A percentile compares a stretch with the other conserved stretches of the same genome.
These are phyloP conservation scores for Gambusia holbrooki DNA, from an alignment of 2,113 vertebrate genomes.

Conservation along the genomic window DNA sequence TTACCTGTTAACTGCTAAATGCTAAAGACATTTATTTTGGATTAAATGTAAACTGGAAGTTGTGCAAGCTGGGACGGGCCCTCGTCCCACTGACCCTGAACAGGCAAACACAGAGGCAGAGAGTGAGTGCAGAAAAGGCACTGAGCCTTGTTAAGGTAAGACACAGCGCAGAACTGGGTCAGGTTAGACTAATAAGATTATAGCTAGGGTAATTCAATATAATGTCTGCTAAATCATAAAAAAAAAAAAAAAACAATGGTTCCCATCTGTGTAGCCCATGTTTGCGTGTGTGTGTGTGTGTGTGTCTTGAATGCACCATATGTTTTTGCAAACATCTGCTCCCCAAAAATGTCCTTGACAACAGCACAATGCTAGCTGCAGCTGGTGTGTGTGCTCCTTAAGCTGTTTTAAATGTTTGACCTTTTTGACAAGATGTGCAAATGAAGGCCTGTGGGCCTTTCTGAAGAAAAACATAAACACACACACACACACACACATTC, in stretches of 20 bases:
- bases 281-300: too few species aligned
- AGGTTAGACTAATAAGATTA: not conserved
- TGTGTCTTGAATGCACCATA: conserved; percentile 10
- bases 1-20: too few species aligned
- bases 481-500: too few species aligned
- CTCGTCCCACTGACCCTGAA: not conserved
- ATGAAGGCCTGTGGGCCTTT: too few species aligned
- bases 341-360: too few species aligned
- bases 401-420: too few species aligned
- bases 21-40: not conserved
- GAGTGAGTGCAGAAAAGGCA: not conserved
- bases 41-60: not conserved
- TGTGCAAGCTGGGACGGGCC: not conserved
- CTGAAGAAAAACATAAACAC: too few species aligned
- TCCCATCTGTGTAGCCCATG: not conserved
- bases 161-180: not conserved
- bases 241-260: not conserved
- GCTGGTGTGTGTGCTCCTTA: too few species aligned
- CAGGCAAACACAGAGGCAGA: not conserved
- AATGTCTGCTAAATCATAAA: not conserved
- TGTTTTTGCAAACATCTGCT: conserved; percentile 26
- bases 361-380: too few species aligned
- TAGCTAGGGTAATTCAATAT: not conserved
- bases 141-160: not conserved
- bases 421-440: too few species aligned